phyloP scores from a whole-genome alignment of 2,888 invertebrate genomes.

The Watsonalla binaria region DNA sequence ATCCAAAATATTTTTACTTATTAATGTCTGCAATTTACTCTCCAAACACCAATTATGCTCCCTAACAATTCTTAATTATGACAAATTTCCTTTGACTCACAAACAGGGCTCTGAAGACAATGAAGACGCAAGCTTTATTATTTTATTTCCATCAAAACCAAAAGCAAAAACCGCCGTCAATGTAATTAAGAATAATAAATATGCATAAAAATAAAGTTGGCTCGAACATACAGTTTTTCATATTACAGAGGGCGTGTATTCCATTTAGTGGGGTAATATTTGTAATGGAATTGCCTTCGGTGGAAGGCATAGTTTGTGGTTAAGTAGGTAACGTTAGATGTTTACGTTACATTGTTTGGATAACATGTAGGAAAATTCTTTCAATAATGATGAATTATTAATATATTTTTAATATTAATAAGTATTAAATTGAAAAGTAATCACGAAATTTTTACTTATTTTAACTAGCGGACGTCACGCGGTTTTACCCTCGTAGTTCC shows the following conservation, averaged over 20 bases:
- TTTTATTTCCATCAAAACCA: not conserved
- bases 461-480: no score
- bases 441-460: no score
- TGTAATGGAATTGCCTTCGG: conserved; percentile 34
- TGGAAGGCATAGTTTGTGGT: not conserved
- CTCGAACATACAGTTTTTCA: conserved; percentile 27
- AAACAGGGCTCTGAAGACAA: not conserved
- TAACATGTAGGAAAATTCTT: no score
- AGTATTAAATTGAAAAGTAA: no score
- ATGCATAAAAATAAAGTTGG: conserved; percentile 11
- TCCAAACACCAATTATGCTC: not conserved
- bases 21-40: not conserved
- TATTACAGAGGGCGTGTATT: conserved; percentile 35
- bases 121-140: not conserved
- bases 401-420: no score
- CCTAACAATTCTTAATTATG: not conserved
- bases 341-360: no score
- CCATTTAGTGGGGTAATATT: conserved; percentile 13
- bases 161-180: not conserved
- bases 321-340: no score
- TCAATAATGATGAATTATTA: no score
- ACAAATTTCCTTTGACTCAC: not conserved
- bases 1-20: not conserved
- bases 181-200: not conserved
- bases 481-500: no score